These are phyloP conservation scores for Drosophila nr. perissopoda DNA, from an alignment of 2,888 invertebrate genomes.

Conservation along the genomic window DNA sequence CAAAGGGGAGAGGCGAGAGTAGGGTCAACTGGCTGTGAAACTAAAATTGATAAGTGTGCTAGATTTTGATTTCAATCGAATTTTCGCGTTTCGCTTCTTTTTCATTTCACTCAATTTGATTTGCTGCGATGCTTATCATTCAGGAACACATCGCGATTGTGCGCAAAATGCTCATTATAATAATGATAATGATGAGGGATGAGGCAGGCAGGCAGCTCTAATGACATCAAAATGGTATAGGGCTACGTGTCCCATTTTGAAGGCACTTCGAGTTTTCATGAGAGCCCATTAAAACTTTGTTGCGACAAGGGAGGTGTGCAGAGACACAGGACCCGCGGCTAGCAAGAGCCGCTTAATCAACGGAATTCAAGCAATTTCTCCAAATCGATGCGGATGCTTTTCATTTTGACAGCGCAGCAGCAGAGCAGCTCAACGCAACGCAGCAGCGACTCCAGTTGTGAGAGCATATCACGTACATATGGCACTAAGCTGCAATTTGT, in stretches of 20 bases:
- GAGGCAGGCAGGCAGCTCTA: constrained; percentile 22
- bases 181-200: neutral
- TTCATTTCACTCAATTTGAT: constrained; percentile 12
- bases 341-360: constrained; percentile 27
- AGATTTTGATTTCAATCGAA: constrained; percentile 51
- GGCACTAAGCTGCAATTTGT: constrained; percentile 40
- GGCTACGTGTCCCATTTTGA: constrained; percentile 54
- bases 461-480: constrained; percentile 16
- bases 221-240: constrained; percentile 42
- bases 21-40: constrained; percentile 6
- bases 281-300: constrained; percentile 64
- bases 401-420: constrained; percentile 15
- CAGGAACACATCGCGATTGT: constrained; percentile 16
- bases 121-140: constrained; percentile 38
- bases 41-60: constrained; percentile 68
- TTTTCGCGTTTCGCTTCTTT: constrained; percentile 5
- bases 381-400: constrained; percentile 38
- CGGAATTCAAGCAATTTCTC: constrained; percentile 54
- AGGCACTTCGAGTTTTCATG: constrained; percentile 33
- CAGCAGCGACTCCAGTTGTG: neutral
- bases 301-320: constrained; percentile 1
- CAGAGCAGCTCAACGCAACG: neutral
- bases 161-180: neutral
- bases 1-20: neutral
- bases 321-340: constrained; percentile 15